Evolutionary conservation across 1,140 invertebrate genomes (phyloP).

Genomic region (Macrobrachium rosenbergii): DNA sequence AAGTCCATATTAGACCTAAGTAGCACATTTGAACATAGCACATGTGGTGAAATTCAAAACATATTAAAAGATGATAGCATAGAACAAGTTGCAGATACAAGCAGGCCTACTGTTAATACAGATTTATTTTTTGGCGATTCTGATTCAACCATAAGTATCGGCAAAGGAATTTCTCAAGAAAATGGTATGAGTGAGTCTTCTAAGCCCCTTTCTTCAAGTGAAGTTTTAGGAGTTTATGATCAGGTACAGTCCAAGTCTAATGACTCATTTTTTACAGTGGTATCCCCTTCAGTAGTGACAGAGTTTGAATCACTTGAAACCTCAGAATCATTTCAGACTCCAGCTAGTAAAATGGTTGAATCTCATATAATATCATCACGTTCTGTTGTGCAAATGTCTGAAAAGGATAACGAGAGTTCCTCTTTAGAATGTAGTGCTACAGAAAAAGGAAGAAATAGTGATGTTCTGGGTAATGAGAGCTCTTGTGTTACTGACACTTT

Average conservation of each 20-base stretch:
- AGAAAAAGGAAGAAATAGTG: neutral
- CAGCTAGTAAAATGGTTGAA: neutral
- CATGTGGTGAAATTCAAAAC: conserved; percentile 47
- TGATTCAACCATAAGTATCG: neutral
- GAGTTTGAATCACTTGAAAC: neutral
- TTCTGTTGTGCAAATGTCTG: too few species aligned
- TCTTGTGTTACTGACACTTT: conserved; percentile 14
- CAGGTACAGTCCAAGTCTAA: too few species aligned
- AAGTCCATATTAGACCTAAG: conserved; percentile 8
- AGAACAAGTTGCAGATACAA: neutral
- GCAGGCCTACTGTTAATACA: conserved; percentile 36
- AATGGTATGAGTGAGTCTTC: neutral
- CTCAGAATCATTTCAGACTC: neutral
- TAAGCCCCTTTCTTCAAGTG: too few species aligned
- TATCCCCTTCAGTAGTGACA: too few species aligned
- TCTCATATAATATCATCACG: neutral
- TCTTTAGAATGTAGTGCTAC: neutral
- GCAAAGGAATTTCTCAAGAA: neutral
- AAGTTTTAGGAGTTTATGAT: too few species aligned
- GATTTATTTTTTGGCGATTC: conserved; percentile 27
- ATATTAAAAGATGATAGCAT: conserved; percentile 27
- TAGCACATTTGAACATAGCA: conserved; percentile 52
- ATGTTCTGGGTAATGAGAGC: neutral
- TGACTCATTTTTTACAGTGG: too few species aligned
- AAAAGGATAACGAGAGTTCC: too few species aligned